Evolutionary conservation across 1,140 invertebrate species (phyloP).

Genomic region (Magallana gigas): DNA sequence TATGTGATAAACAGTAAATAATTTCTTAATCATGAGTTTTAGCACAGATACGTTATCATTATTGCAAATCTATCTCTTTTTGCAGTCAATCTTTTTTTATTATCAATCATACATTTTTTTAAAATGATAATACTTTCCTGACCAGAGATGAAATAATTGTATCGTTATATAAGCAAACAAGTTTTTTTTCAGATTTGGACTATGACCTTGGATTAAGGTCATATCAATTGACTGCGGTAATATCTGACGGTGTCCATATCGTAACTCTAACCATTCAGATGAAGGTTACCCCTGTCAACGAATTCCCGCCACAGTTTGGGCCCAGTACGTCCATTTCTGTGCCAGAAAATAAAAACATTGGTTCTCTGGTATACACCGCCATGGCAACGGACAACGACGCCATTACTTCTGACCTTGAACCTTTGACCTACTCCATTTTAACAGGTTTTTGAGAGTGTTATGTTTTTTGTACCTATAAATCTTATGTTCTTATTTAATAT

Average conservation of each 20-base stretch:
- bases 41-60: not conserved
- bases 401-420: not conserved
- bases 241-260: not conserved
- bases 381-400: not conserved
- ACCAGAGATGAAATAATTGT: not conserved
- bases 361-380: not conserved
- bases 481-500: not conserved
- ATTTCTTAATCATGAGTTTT: not conserved
- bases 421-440: not conserved
- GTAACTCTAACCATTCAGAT: not conserved
- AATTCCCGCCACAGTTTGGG: not conserved
- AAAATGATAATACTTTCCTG: not conserved
- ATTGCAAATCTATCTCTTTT: not conserved
- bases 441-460: not conserved
- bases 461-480: not conserved
- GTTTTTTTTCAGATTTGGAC: not conserved
- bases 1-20: not conserved
- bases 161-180: not conserved
- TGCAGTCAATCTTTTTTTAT: not conserved
- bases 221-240: not conserved
- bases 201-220: conserved; percentile 16
- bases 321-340: not conserved
- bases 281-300: not conserved
- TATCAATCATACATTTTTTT: not conserved
- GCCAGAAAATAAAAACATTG: not conserved